Evolutionary conservation across 2,888 invertebrate genomes (phyloP).

Genomic region (Harpalus rubripes): DNA sequence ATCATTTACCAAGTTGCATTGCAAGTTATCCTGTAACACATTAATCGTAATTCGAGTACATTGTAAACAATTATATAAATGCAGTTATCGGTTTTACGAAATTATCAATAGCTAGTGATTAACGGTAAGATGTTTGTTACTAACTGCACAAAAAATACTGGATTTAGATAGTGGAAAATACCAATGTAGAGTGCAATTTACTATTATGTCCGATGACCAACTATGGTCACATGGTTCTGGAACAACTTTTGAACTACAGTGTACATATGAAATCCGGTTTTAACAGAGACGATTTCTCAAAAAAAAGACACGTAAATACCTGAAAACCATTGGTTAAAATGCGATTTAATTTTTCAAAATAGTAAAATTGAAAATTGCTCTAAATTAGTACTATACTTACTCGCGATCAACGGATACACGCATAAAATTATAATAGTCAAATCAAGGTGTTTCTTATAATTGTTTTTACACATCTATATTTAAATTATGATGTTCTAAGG

Average conservation of each 20-base stretch:
- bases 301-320: conserved; percentile 56
- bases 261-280: conserved; percentile 65
- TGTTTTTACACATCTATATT: conserved; percentile 2
- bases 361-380: not conserved
- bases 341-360: conserved; percentile 29
- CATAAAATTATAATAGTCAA: conserved; percentile 12
- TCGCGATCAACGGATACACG: not conserved
- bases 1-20: conserved; percentile 29
- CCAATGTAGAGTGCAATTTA: conserved; percentile 52
- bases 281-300: conserved; percentile 61
- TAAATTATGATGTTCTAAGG: conserved; percentile 16
- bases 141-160: conserved; percentile 45
- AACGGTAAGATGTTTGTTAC: conserved; percentile 50
- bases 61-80: conserved; percentile 55
- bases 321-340: conserved; percentile 42
- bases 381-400: conserved; percentile 6
- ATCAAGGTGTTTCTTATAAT: conserved; percentile 18
- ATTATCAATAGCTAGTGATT: conserved; percentile 52
- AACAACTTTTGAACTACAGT: conserved; percentile 60
- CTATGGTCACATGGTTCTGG: conserved; percentile 56
- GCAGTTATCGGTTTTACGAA: conserved; percentile 52
- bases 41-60: conserved; percentile 41
- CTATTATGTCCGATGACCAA: conserved; percentile 50
- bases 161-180: conserved; percentile 54
- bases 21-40: conserved; percentile 11